These are phyloP conservation scores for Jordanella pulchra DNA, from an alignment of 2,797 vertebrate species.

Conservation along the genomic window DNA sequence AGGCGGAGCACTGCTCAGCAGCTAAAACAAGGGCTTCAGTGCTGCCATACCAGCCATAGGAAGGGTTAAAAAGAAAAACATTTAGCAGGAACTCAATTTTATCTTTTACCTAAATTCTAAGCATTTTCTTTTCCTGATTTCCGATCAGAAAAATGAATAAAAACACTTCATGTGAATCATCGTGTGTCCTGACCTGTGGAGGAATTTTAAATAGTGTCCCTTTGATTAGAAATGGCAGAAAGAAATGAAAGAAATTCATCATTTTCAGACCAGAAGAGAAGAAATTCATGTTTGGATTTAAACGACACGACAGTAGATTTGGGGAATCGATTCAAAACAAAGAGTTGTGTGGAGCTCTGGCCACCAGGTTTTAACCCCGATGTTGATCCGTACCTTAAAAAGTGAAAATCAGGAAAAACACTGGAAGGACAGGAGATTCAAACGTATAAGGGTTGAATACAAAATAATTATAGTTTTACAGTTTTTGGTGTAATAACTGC, in stretches of 20 bases:
- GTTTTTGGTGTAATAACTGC: too few species aligned
- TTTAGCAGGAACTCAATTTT: not conserved
- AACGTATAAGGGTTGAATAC: too few species aligned
- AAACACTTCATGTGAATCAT: not conserved
- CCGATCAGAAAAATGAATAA: not conserved
- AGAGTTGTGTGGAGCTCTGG: not conserved
- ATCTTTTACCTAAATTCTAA: not conserved
- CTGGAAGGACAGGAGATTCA: too few species aligned
- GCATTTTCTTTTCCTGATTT: not conserved
- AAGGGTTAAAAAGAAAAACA: not conserved
- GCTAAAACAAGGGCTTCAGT: not conserved
- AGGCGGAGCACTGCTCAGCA: not conserved
- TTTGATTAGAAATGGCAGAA: not conserved
- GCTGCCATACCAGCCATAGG: not conserved
- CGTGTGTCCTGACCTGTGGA: too few species aligned
- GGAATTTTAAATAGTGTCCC: too few species aligned
- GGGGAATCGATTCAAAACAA: not conserved
- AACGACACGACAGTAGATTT: not conserved
- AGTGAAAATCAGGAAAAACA: not conserved
- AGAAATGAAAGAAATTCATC: not conserved
- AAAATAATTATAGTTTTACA: too few species aligned
- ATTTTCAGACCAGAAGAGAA: not conserved
- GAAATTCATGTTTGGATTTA: not conserved
- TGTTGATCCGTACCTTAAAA: not conserved
- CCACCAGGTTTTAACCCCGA: not conserved